phyloP scores from a whole-genome alignment of 2,797 vertebrate genomes.

The Microchirus variegatus region DNA sequence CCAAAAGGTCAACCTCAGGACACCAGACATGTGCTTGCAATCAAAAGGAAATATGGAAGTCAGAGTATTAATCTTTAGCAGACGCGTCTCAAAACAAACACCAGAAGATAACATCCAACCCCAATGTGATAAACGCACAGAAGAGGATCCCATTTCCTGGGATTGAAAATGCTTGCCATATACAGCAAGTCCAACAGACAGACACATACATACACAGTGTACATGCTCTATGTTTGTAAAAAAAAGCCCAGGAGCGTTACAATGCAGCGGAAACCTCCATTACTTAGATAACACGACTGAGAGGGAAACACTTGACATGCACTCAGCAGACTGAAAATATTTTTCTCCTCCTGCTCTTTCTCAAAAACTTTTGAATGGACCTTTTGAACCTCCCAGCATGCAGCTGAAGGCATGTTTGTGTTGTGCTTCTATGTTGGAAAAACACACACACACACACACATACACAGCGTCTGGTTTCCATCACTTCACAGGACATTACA shows the following conservation, averaged over 20 bases:
- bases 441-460: not conserved
- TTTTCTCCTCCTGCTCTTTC: constrained; percentile 41
- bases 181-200: constrained; percentile 1
- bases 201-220: not conserved
- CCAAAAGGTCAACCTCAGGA: constrained; percentile 45
- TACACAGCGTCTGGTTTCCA: too few relatives aligned
- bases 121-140: constrained; percentile 10
- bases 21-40: constrained; percentile 55
- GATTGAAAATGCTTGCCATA: constrained; percentile 15
- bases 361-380: constrained; percentile 42
- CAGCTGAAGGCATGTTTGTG: constrained; percentile 43
- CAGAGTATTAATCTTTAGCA: constrained; percentile 41
- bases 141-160: constrained; percentile 26
- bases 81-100: constrained; percentile 26
- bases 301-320: constrained; percentile 52
- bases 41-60: constrained; percentile 55
- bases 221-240: constrained; percentile 21
- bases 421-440: constrained; percentile 18
- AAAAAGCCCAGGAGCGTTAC: constrained; percentile 28
- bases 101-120: constrained; percentile 2
- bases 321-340: constrained; percentile 43
- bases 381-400: constrained; percentile 37
- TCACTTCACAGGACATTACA: too few relatives aligned
- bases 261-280: constrained; percentile 46
- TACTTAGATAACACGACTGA: constrained; percentile 30